Percentiles rank a stretch among this genome's conserved stretches.
These are phyloP conservation scores for Calcarius lapponicus DNA, from an alignment of 2,797 vertebrate genomes.

Conservation along the genomic window DNA sequence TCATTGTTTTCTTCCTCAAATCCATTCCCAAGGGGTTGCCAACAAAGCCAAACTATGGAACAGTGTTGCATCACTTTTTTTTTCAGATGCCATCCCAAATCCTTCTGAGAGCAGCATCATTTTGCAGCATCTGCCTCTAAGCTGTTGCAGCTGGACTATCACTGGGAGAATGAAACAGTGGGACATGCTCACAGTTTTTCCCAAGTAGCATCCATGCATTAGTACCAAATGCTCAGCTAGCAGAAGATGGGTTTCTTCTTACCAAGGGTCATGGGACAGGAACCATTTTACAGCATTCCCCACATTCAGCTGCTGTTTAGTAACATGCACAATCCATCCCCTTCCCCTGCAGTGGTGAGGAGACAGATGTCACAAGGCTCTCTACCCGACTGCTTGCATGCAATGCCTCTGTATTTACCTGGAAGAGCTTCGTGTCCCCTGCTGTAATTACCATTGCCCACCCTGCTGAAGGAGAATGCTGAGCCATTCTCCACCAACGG, in stretches of 20 bases:
- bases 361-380: not conserved
- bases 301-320: not conserved
- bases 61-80: not conserved
- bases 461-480: not conserved
- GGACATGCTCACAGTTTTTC: not conserved
- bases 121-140: not conserved
- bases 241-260: not conserved
- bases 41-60: not conserved
- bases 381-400: not conserved
- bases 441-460: not conserved
- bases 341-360: not conserved
- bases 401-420: not conserved
- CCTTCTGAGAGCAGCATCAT: not conserved
- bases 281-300: not conserved
- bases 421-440: not conserved
- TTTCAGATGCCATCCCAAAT: not conserved
- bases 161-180: not conserved
- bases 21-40: not conserved
- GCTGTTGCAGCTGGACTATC: not conserved
- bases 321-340: not conserved
- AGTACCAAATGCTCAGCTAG: not conserved
- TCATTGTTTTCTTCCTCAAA: not conserved
- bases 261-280: too few relatives aligned
- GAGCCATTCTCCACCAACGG: rapidly evolving
- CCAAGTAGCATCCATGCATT: not conserved